A percentile compares a stretch with the other conserved stretches of the same genome.
These are phyloP conservation scores for Podabrus alpinus DNA, from an alignment of 2,888 invertebrate species.

Conservation along the genomic window DNA sequence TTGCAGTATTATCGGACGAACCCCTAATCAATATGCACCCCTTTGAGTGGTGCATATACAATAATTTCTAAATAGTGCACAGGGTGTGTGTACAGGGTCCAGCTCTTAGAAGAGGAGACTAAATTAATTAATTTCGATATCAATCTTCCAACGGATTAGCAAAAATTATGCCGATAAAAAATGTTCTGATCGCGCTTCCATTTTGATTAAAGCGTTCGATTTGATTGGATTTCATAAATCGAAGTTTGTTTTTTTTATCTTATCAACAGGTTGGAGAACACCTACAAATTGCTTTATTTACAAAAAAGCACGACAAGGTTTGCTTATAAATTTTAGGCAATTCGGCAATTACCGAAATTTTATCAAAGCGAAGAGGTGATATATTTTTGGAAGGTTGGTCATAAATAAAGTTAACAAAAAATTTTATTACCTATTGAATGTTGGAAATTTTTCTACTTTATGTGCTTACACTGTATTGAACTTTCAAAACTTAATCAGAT, in stretches of 20 bases:
- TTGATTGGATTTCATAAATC: not conserved
- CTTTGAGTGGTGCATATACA: not conserved
- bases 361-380: not conserved
- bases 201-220: not conserved
- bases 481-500: slow-evolving; percentile 16
- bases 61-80: not conserved
- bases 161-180: not conserved
- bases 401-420: slow-evolving; percentile 7
- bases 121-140: not conserved
- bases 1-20: not conserved
- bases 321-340: not conserved
- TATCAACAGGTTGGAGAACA: not conserved
- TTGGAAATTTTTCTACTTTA: slow-evolving; percentile 16
- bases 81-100: not conserved
- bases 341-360: not conserved
- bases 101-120: not conserved
- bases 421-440: slow-evolving; percentile 13
- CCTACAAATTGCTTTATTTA: not conserved
- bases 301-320: not conserved
- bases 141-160: not conserved
- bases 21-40: not conserved
- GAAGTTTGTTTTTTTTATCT: not conserved
- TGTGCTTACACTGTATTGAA: slow-evolving; percentile 12
- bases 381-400: not conserved
- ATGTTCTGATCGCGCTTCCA: not conserved